Evolutionary conservation across 2,888 invertebrate genomes (phyloP).

Genomic region (Lycaena phlaeas): DNA sequence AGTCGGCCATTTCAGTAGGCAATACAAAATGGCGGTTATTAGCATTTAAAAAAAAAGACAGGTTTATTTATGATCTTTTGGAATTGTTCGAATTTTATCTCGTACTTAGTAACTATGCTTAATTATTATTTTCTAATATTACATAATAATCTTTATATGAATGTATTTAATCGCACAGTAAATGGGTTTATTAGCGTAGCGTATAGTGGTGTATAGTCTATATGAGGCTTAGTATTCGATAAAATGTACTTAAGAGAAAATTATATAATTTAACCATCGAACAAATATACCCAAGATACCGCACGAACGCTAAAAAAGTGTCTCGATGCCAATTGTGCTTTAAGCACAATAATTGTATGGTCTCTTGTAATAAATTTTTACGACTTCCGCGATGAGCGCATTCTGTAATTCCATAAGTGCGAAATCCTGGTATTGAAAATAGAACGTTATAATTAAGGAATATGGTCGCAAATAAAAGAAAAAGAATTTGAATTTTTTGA

Average conservation of each 20-base stretch:
- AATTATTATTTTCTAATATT: conserved; percentile 14
- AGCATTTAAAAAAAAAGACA: conserved; percentile 5
- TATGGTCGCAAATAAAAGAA: too few relatives aligned
- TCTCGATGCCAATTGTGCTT: too few relatives aligned
- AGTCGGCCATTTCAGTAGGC: background rate
- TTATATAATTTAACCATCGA: too few relatives aligned
- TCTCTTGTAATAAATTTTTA: too few relatives aligned
- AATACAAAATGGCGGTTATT: background rate
- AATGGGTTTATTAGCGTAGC: background rate
- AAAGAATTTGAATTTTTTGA: too few relatives aligned
- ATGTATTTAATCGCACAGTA: conserved; percentile 3
- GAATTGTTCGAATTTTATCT: background rate
- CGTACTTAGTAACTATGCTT: background rate
- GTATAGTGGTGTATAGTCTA: background rate
- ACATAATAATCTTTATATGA: conserved; percentile 9
- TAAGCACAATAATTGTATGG: too few relatives aligned
- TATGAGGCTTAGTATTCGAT: conserved; percentile 2
- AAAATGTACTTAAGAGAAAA: background rate
- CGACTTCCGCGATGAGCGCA: too few relatives aligned
- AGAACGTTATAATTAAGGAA: too few relatives aligned
- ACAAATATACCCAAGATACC: too few relatives aligned
- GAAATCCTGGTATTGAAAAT: too few relatives aligned
- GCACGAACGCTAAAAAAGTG: too few relatives aligned
- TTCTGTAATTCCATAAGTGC: too few relatives aligned
- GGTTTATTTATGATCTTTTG: background rate